Base-by-base conservation (phyloP, 2,113 vertebrate species). In the Odobenus rosmarus region DNA sequence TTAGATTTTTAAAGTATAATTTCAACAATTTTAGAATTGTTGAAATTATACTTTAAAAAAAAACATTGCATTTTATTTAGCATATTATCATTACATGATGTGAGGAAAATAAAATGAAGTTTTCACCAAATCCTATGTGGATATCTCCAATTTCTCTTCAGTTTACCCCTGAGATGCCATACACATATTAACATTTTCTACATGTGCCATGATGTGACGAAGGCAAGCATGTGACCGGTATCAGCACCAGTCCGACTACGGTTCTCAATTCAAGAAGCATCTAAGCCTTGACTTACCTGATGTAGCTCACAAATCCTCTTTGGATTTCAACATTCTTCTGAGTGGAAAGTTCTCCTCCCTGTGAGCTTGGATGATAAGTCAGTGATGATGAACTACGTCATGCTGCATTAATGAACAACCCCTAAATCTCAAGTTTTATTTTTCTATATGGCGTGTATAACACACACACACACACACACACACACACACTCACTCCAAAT, bases 11-110 rank as follows among this genome's bases (percentile, higher is more conserved):
- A 64, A 92, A 92, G 23, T 46, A 67, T 62, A 88, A 93, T 91
- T 96, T 84, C n/a, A 88, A 69, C 31, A 59, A 31, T 51, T 93
- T 96, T 74, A 49, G 93, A 79, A 90, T 24, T 59, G n/a, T n/a
- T n/a, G n/a, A n/a, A n/a, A n/a, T n/a, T n/a, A n/a, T n/a, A n/a
- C n/a, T n/a, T n/a, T n/a, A n/a, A n/a, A n/a, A n/a, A n/a, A n/a
- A 55, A 88, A 33, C 15, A 39, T 95, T 59, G 3, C 24, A 19
- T 49, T 83, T 67, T 57, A 51, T 83, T 62, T 80, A 83, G 39
- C 24, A 28, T 26, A 42, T 59, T 92, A 42, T 46, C 51, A 51
- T 83, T 28, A 36, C 2, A 42, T 46, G 69, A 87, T 18, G 11
- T 19, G 23, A 86, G 74, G 84, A 53, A 85, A 81, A 80, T 14